phyloP scores from a whole-genome alignment of 2,888 invertebrate genomes.

The Seira musarum region DNA sequence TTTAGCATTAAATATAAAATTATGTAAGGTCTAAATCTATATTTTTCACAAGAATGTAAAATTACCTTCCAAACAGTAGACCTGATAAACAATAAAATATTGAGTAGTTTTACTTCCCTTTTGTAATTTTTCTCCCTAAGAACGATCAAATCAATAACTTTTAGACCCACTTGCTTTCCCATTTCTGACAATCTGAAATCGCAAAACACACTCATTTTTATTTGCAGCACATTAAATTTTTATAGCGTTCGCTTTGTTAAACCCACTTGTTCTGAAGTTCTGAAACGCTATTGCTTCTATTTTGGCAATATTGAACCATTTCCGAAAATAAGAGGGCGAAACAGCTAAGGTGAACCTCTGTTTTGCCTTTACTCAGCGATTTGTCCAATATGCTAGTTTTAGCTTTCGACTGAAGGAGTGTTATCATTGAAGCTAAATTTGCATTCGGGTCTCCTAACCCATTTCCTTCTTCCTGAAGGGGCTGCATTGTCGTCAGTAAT shows the following conservation, averaged over 20 bases:
- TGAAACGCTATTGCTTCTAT: slow-evolving; percentile 93
- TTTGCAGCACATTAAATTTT: slow-evolving; percentile 37
- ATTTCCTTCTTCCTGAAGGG: background rate
- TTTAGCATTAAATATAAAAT: too few relatives aligned
- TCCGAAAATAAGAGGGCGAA: slow-evolving; percentile 98
- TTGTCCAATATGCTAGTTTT: slow-evolving; percentile 90
- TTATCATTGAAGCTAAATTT: slow-evolving; percentile 56
- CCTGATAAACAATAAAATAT: slow-evolving; percentile 95
- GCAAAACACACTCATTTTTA: slow-evolving; percentile 33
- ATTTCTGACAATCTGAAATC: slow-evolving; percentile 87
- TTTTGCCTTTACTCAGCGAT: slow-evolving; percentile 92
- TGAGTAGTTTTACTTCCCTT: slow-evolving; percentile 94
- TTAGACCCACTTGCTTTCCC: slow-evolving; percentile 95
- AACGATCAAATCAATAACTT: slow-evolving; percentile 94
- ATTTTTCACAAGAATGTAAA: too few relatives aligned
- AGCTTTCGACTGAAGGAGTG: slow-evolving; percentile 70
- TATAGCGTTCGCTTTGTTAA: too few relatives aligned
- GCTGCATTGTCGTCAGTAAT: slow-evolving; percentile 29
- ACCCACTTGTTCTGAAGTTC: slow-evolving; percentile 93
- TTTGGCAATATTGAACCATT: slow-evolving; percentile 98
- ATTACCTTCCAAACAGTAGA: slow-evolving; percentile 95
- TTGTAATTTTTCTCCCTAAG: slow-evolving; percentile 94
- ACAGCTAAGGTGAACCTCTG: slow-evolving; percentile 92
- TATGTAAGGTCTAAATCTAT: too few relatives aligned
- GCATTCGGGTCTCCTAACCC: slow-evolving; percentile 53